These are phyloP conservation scores for Rhincodon typus DNA, from an alignment of 2,797 vertebrate genomes.

Conservation along the genomic window DNA sequence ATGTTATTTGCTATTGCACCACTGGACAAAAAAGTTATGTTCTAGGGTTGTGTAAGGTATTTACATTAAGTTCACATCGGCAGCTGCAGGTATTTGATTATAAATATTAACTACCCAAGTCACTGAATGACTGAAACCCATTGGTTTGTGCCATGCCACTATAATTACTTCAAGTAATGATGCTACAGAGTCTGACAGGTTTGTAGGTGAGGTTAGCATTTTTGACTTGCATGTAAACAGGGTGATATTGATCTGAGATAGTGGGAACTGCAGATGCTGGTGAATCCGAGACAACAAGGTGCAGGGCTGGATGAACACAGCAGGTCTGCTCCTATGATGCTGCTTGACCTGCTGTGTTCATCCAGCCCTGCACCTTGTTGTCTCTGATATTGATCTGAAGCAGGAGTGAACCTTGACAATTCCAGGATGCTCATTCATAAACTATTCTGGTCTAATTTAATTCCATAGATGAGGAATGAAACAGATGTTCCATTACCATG, in stretches of 20 bases:
- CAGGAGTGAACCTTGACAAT: neutral
- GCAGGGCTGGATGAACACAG: too few relatives aligned
- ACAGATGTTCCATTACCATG: neutral
- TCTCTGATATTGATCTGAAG: neutral
- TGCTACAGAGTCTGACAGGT: neutral
- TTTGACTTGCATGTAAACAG: slow-evolving; percentile 7
- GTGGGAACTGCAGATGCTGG: too few relatives aligned
- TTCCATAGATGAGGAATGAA: neutral
- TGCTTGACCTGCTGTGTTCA: too few relatives aligned
- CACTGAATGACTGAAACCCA: slow-evolving; percentile 27
- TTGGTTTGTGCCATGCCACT: slow-evolving; percentile 9
- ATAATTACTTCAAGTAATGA: slow-evolving; percentile 29
- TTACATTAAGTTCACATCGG: slow-evolving; percentile 54
- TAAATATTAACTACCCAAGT: slow-evolving; percentile 20
- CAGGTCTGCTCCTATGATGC: too few relatives aligned
- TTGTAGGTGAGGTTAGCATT: neutral
- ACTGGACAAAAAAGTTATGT: slow-evolving; percentile 61
- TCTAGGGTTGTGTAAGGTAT: slow-evolving; percentile 60
- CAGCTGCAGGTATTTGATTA: slow-evolving; percentile 56
- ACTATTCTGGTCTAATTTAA: neutral
- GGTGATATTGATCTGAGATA: neutral
- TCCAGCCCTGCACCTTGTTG: too few relatives aligned
- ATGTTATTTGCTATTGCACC: slow-evolving; percentile 58
- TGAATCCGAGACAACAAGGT: too few relatives aligned
- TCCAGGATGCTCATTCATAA: neutral